phyloP scores from a whole-genome alignment of 2,797 vertebrate genomes.

The Pantherophis vulpinus region DNA sequence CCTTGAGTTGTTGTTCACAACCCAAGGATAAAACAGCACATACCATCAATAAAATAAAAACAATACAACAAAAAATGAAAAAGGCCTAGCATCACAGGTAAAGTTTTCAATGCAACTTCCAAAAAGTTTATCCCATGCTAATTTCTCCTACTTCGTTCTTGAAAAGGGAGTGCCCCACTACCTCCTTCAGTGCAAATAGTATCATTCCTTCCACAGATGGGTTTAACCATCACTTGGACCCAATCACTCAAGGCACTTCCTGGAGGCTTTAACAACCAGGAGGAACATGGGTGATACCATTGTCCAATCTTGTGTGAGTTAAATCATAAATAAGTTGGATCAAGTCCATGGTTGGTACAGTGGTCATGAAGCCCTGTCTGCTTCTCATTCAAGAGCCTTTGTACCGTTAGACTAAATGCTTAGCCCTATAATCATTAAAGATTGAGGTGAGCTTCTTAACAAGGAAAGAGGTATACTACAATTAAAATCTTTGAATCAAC shows the following conservation, averaged over 20 bases:
- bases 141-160: no score
- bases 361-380: neutral
- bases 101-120: neutral
- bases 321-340: neutral
- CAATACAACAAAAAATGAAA: neutral
- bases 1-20: neutral
- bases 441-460: neutral
- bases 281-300: no score
- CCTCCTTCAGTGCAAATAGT: no score
- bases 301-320: neutral
- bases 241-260: no score
- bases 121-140: neutral
- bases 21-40: neutral
- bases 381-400: neutral
- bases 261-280: no score
- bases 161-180: no score
- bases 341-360: neutral
- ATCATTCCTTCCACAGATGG: no score
- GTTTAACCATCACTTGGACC: no score
- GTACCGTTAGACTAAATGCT: neutral
- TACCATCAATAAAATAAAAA: neutral
- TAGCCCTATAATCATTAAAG: neutral
- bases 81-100: neutral
- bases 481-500: no score
- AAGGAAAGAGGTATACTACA: no score